Conservation (phyloP, 1,140 invertebrate genomes). For the Diorhabda elongata region DNA sequence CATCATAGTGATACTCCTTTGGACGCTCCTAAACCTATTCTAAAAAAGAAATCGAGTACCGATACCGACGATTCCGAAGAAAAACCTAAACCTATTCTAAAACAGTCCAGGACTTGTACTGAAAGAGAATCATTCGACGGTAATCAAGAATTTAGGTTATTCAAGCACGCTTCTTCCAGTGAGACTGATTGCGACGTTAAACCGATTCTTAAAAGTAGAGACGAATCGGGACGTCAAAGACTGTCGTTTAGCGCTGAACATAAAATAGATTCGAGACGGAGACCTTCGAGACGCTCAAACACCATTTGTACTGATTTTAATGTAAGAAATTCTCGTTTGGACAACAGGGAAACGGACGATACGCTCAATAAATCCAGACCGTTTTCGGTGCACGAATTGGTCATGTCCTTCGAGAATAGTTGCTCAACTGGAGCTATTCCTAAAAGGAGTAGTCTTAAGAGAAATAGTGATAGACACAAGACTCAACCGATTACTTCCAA, state of each 20-base stretch:
- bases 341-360: constrained; percentile 32
- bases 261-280: constrained; percentile 20
- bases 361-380: constrained; percentile 33
- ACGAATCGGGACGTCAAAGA: constrained; percentile 53
- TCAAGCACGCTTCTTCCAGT: constrained; percentile 19
- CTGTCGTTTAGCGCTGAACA: constrained; percentile 54
- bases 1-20: constrained; percentile 33
- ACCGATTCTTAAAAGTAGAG: constrained; percentile 56
- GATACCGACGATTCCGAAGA: constrained; percentile 74
- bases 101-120: constrained; percentile 57
- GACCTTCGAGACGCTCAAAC: constrained; percentile 33
- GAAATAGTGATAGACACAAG: constrained; percentile 52
- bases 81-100: constrained; percentile 73
- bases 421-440: constrained; percentile 45
- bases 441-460: constrained; percentile 49
- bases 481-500: constrained; percentile 65
- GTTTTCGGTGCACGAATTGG: constrained; percentile 42
- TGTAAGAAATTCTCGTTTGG: constrained; percentile 23
- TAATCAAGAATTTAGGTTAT: constrained; percentile 21
- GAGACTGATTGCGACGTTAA: constrained; percentile 50
- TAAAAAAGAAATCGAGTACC: constrained; percentile 78
- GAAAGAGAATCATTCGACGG: constrained; percentile 26
- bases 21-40: constrained; percentile 66
- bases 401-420: constrained; percentile 38
- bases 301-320: constrained; percentile 39